Percentiles rank a stretch among this genome's conserved stretches.
Evolutionary conservation across 2,888 invertebrate genomes (phyloP).

Genomic region (Therioaphis trifolii): DNA sequence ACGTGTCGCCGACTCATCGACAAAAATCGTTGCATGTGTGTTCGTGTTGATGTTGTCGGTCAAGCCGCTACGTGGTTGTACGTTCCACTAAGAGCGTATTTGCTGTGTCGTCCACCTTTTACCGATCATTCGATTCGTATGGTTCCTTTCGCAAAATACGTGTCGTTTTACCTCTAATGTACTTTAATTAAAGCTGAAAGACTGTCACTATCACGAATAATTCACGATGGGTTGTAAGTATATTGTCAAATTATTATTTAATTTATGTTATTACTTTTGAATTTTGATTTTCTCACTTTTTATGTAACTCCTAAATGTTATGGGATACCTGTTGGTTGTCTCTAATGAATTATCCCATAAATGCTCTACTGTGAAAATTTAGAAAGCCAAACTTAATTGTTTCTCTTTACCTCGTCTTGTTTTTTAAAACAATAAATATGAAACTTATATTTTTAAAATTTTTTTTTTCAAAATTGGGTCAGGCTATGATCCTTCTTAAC

Average conservation of each 20-base stretch:
- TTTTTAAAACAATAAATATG: neutral
- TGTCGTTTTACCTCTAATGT: constrained; percentile 45
- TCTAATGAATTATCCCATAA: no score
- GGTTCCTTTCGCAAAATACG: constrained; percentile 43
- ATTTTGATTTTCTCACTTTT: neutral
- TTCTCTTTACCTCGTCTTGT: neutral
- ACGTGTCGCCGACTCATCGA: constrained; percentile 63
- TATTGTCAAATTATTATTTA: neutral
- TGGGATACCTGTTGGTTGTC: neutral
- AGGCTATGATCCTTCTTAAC: neutral
- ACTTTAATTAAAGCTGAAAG: constrained; percentile 37
- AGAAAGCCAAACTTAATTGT: no score
- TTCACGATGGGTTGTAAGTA: constrained; percentile 54
- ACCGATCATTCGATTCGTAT: constrained; percentile 29
- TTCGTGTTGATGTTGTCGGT: constrained; percentile 61
- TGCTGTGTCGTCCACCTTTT: constrained; percentile 23
- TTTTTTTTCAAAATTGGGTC: constrained; percentile 23
- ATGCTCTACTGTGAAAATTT: no score
- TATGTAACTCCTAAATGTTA: neutral
- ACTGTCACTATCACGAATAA: constrained; percentile 18
- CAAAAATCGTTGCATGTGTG: constrained; percentile 61
- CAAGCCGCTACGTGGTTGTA: constrained; percentile 62
- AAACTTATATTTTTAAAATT: neutral
- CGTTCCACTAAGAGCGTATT: constrained; percentile 30
- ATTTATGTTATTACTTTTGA: constrained; percentile 11